phyloP scores from a whole-genome alignment of 2,113 vertebrate genomes.

The Pycnonotus jocosus region DNA sequence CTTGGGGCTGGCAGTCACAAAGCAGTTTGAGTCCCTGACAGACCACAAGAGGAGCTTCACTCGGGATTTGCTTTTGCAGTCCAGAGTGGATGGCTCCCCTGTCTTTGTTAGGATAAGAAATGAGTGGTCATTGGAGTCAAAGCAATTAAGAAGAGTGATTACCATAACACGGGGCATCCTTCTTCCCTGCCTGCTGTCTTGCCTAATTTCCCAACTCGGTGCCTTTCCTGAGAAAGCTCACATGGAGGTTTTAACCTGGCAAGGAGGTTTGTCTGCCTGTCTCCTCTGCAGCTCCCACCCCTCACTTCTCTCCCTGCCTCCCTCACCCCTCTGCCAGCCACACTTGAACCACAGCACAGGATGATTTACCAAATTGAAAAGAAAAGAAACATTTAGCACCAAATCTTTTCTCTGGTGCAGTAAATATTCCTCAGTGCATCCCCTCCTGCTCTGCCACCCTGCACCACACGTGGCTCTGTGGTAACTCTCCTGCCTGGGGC shows the following conservation, averaged over 20 bases:
- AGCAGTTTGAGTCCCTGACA: fast-evolving
- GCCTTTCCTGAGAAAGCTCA: not conserved
- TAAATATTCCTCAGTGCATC: conserved; percentile 49
- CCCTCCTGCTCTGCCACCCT: not conserved
- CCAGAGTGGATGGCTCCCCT: not conserved
- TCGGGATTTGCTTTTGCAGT: not conserved
- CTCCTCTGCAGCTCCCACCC: not conserved
- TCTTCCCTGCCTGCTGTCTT: conserved; percentile 9
- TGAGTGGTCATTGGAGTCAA: conserved; percentile 26
- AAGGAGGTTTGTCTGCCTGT: not conserved
- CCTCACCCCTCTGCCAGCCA: not conserved
- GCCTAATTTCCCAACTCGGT: not conserved
- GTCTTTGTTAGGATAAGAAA: conserved; percentile 21
- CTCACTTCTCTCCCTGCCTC: not conserved
- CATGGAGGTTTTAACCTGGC: not conserved
- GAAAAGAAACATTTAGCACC: not conserved
- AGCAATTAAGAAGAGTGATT: conserved; percentile 57
- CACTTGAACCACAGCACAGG: not conserved
- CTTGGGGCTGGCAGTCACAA: not conserved
- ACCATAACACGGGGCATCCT: conserved; percentile 9
- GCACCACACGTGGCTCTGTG: not conserved
- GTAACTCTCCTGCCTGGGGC: conserved; percentile 14
- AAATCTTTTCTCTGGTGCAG: not conserved
- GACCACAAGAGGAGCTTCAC: not conserved
- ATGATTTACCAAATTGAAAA: not conserved